Evolutionary conservation across 2,113 vertebrate genomes (phyloP).

Genomic region (Brachypteracias leptosomus): DNA sequence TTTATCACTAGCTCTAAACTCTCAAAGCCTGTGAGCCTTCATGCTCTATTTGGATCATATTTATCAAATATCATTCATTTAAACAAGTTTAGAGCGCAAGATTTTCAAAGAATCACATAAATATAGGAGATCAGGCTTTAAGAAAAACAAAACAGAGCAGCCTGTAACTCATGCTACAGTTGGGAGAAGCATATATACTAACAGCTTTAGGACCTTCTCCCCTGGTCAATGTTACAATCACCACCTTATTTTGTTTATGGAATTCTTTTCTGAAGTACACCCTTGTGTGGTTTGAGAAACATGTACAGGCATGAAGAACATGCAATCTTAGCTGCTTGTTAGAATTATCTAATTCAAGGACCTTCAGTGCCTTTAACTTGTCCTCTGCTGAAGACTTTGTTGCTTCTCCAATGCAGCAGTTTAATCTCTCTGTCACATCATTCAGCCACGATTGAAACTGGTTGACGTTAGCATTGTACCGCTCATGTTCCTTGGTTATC

Average conservation of each 20-base stretch:
- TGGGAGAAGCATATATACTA: not conserved
- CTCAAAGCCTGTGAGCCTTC: not conserved
- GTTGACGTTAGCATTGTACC: slow-evolving; percentile 66
- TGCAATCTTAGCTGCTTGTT: not conserved
- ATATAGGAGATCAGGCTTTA: not conserved
- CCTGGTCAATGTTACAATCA: not conserved
- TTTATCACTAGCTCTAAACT: not conserved
- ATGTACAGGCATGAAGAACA: not conserved
- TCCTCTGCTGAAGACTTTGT: slow-evolving; percentile 30
- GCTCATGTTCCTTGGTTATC: slow-evolving; percentile 83
- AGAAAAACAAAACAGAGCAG: not conserved
- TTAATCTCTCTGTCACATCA: slow-evolving; percentile 78
- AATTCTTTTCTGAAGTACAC: not conserved
- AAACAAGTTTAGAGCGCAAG: not conserved
- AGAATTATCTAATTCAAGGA: slow-evolving; percentile 42
- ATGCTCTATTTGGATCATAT: not conserved
- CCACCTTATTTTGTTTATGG: not conserved
- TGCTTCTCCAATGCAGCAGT: slow-evolving; percentile 61
- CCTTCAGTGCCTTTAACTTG: slow-evolving; percentile 81
- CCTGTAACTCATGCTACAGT: not conserved
- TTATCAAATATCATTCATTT: not conserved
- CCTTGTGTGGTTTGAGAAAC: not conserved
- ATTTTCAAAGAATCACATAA: not conserved
- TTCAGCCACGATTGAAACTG: slow-evolving; percentile 86
- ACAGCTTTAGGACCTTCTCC: not conserved